phyloP scores from a whole-genome alignment of 1,140 invertebrate genomes.

The Aphelenchoides besseyi region DNA sequence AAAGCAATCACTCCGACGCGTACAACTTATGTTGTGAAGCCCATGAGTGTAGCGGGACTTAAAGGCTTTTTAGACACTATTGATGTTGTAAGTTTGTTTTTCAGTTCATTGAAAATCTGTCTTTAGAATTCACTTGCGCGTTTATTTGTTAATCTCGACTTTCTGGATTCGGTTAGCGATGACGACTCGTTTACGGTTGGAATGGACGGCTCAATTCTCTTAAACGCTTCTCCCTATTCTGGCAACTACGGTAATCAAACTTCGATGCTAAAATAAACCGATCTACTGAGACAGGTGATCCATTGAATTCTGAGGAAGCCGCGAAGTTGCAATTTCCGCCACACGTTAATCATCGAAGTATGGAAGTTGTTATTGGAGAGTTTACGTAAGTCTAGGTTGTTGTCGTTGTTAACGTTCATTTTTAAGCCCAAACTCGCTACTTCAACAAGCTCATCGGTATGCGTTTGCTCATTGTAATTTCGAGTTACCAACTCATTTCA shows the following conservation, averaged over 20 bases:
- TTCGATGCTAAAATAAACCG: too few species aligned
- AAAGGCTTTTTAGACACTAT: constrained; percentile 11
- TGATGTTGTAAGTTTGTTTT: background rate
- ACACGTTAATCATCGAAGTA: background rate
- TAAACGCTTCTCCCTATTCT: constrained; percentile 20
- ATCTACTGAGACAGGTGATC: too few species aligned
- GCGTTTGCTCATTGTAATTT: background rate
- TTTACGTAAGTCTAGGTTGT: too few species aligned
- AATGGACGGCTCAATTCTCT: constrained; percentile 28
- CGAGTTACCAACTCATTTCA: constrained; percentile 13
- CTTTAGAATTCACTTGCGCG: constrained; percentile 34
- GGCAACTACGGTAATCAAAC: background rate
- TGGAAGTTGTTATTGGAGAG: constrained; percentile 46
- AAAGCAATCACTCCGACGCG: background rate
- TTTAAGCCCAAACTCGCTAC: constrained; percentile 29
- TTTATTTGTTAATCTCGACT: constrained; percentile 45
- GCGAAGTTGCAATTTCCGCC: constrained; percentile 33
- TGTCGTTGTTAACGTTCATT: too few species aligned
- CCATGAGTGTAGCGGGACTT: background rate
- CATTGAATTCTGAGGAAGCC: background rate
- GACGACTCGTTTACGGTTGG: constrained; percentile 38
- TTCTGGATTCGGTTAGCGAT: constrained; percentile 41
- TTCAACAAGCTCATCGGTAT: constrained; percentile 44
- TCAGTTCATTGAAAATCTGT: background rate
- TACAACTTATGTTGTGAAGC: background rate